Conservation (phyloP, 1,140 invertebrate species). For the Calliopsis andreniformis region DNA sequence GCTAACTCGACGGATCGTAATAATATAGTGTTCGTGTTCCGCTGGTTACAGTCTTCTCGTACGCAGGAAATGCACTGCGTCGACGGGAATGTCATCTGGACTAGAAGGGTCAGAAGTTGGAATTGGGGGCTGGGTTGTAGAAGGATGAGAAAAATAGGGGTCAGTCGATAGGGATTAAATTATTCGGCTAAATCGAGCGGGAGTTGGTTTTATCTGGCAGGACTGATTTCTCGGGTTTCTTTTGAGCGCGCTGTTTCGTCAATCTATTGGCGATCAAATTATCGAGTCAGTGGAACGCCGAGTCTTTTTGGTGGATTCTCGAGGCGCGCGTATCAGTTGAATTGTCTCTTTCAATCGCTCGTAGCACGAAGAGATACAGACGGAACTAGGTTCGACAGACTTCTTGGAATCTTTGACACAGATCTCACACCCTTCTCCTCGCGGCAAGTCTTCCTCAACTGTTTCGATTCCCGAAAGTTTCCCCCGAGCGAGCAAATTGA, state of each 20-base stretch:
- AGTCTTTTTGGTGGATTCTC: slow-evolving; percentile 3
- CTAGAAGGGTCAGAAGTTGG: background rate
- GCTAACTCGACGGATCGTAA: slow-evolving; percentile 51
- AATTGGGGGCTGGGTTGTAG: no score
- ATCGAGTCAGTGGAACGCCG: slow-evolving; percentile 37
- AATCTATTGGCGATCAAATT: slow-evolving; percentile 54
- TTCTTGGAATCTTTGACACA: slow-evolving; percentile 6
- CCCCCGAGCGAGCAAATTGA: no score
- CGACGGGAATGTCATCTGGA: background rate
- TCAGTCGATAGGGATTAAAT: slow-evolving; percentile 38
- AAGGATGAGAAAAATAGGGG: background rate
- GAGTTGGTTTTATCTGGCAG: slow-evolving; percentile 25
- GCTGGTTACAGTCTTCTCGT: slow-evolving; percentile 54
- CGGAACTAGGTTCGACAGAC: background rate
- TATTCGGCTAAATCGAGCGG: no score
- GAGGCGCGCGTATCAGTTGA: slow-evolving; percentile 31
- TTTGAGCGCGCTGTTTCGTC: slow-evolving; percentile 51
- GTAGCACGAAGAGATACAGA: background rate
- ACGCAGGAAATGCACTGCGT: slow-evolving; percentile 30
- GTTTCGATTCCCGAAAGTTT: background rate
- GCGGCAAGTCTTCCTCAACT: background rate
- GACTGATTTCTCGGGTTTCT: slow-evolving; percentile 6
- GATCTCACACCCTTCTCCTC: background rate
- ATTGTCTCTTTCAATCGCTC: slow-evolving; percentile 47
- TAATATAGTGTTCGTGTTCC: slow-evolving; percentile 62